Percentiles rank a stretch among this genome's conserved stretches.
phyloP scores from a whole-genome alignment of 2,797 vertebrate species.

The Podarcis siculus region DNA sequence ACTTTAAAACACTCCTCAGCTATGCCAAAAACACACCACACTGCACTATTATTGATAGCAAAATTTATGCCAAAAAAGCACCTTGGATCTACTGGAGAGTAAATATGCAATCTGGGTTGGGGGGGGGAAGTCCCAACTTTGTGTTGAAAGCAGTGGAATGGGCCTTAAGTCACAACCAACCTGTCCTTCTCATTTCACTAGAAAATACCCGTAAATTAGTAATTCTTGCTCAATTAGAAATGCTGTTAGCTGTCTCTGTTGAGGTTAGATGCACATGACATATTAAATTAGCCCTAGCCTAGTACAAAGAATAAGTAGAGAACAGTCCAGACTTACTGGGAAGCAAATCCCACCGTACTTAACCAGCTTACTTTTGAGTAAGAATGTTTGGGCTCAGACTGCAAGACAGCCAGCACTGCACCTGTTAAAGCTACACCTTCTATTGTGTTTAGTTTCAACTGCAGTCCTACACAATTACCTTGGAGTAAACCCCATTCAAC shows the following conservation, averaged over 20 bases:
- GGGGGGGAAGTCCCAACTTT: no score
- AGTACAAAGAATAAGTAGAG: not conserved
- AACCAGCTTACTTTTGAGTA: not conserved
- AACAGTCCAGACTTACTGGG: no score
- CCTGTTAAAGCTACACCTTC: not conserved
- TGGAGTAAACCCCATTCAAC: no score
- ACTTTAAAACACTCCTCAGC: not conserved
- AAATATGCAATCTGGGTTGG: no score
- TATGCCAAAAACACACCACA: not conserved
- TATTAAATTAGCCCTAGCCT: not conserved
- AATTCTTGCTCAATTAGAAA: not conserved
- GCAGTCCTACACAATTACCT: no score
- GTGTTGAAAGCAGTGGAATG: no score
- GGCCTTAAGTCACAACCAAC: no score
- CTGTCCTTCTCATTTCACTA: no score
- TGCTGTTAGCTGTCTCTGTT: not conserved
- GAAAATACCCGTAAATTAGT: not conserved
- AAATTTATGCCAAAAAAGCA: not conserved
- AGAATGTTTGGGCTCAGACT: not conserved
- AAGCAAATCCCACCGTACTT: not conserved
- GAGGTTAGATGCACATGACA: not conserved
- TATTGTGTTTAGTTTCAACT: not conserved
- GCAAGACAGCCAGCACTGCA: not conserved
- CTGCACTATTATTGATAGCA: not conserved
- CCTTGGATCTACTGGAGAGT: no score